Evolutionary conservation across 2,888 invertebrate genomes (phyloP).

Genomic region (Tholera decimalis): DNA sequence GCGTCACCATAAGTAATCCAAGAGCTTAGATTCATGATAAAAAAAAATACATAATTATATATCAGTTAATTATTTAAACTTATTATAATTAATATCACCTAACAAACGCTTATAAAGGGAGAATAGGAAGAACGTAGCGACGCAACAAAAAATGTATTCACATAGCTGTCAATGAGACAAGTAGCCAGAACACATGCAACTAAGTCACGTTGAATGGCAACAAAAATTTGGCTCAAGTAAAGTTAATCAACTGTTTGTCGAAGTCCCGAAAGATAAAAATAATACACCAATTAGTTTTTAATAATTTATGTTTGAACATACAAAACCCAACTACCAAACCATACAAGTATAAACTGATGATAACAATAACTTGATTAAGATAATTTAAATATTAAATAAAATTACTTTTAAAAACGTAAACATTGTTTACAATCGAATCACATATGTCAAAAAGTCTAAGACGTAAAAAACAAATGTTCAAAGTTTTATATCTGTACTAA

Average conservation of each 20-base stretch:
- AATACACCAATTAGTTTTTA: constrained; percentile 30
- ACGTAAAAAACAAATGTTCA: constrained; percentile 20
- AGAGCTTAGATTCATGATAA: too few relatives aligned
- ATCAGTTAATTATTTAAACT: too few relatives aligned
- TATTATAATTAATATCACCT: too few relatives aligned
- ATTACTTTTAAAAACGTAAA: constrained; percentile 44
- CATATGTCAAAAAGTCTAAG: constrained; percentile 58
- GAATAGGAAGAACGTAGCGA: neutral
- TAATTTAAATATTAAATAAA: constrained; percentile 46
- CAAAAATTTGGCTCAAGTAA: neutral
- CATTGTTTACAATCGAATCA: constrained; percentile 57
- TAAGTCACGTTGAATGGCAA: neutral
- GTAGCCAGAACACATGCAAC: neutral
- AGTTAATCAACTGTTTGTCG: neutral
- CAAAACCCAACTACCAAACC: constrained; percentile 63
- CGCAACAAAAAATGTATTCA: neutral
- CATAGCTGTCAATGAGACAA: neutral
- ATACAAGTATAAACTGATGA: constrained; percentile 55
- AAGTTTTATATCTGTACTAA: too few relatives aligned
- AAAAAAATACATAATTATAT: too few relatives aligned
- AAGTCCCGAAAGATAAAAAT: constrained; percentile 8
- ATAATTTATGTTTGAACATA: constrained; percentile 56
- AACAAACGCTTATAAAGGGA: too few relatives aligned
- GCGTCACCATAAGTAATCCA: too few relatives aligned
- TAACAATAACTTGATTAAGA: constrained; percentile 42